A percentile compares a stretch with the other conserved stretches of the same genome.
Conservation (phyloP, 2,113 vertebrate genomes). For the Oceanodroma tethys region DNA sequence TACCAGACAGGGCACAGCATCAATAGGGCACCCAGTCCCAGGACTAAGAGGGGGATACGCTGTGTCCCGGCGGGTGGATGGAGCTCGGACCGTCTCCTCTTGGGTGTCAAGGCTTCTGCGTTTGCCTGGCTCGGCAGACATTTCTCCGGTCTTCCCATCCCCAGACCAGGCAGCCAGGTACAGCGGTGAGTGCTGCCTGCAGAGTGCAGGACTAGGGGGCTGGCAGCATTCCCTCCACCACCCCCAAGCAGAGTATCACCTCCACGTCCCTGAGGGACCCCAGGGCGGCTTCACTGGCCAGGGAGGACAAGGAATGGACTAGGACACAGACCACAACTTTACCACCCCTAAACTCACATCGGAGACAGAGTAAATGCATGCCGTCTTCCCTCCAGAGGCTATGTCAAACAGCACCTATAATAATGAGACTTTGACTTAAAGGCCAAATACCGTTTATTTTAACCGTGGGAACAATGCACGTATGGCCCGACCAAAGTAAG, state of each 20-base stretch:
- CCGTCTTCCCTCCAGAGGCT: neutral
- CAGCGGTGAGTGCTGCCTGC: fast-evolving
- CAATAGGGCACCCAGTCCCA: neutral
- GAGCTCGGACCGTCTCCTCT: fast-evolving
- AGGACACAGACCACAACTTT: neutral
- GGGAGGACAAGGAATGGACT: fast-evolving
- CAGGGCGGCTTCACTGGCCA: too few species aligned
- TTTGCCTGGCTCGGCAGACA: too few species aligned
- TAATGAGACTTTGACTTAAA: neutral
- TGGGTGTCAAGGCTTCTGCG: fast-evolving
- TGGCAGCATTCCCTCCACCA: neutral
- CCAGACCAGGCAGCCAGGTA: neutral
- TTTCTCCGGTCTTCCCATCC: neutral
- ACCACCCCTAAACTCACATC: neutral
- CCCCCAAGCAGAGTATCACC: neutral
- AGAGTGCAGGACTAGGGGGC: neutral
- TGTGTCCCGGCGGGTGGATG: fast-evolving
- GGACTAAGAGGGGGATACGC: fast-evolving
- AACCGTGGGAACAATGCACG: neutral
- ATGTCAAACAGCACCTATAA: neutral
- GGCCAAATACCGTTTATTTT: neutral
- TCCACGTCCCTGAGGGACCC: fast-evolving
- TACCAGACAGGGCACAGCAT: neutral
- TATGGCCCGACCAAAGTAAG: neutral
- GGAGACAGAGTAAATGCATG: neutral